phyloP scores from a whole-genome alignment of 2,113 vertebrate genomes.

The Ginglymostoma cirratum region DNA sequence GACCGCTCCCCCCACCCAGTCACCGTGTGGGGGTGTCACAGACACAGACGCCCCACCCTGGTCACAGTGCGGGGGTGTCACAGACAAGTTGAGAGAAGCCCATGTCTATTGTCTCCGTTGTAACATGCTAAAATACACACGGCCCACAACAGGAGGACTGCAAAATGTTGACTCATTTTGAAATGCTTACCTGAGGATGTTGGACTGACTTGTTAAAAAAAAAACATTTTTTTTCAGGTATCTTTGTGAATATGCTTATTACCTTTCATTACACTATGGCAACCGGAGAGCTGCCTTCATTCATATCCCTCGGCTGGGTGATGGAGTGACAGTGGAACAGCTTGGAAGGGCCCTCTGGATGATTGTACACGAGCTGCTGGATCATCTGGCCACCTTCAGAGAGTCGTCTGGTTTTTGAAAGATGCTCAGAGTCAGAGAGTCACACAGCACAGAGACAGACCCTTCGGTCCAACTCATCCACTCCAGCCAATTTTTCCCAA shows the following conservation, averaged over 20 bases:
- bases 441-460: background rate
- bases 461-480: too few relatives aligned
- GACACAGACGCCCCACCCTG: too few relatives aligned
- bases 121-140: background rate
- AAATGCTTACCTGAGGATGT: background rate
- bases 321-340: conserved; percentile 46
- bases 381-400: conserved; percentile 42
- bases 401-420: background rate
- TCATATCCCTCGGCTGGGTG: conserved; percentile 60
- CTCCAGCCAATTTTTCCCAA: too few relatives aligned
- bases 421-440: background rate
- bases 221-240: conserved; percentile 53
- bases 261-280: conserved; percentile 61
- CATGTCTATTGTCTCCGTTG: background rate
- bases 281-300: conserved; percentile 59
- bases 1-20: background rate
- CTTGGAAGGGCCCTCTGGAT: conserved; percentile 60
- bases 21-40: too few relatives aligned
- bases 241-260: conserved; percentile 73
- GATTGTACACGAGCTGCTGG: conserved; percentile 60
- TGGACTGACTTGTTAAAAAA: background rate
- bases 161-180: background rate
- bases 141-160: background rate
- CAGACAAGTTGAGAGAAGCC: background rate
- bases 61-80: too few relatives aligned